Base-by-base conservation (phyloP, 1,140 invertebrate species). In the Drosophila tani region DNA sequence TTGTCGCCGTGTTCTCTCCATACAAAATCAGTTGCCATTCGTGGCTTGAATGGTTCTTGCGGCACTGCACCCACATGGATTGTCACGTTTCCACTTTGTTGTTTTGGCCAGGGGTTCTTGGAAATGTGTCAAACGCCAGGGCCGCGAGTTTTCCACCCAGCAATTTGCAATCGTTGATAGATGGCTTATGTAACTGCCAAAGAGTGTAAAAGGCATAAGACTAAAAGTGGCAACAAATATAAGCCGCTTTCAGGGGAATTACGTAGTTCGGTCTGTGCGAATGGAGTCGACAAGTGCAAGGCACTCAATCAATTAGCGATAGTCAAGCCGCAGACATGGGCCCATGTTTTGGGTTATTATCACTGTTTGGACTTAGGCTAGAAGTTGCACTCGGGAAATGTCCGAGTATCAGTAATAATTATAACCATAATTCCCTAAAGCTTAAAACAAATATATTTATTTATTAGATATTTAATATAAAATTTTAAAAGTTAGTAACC, bases 241-340 rank as follows among this genome's bases (percentile, higher is more conserved):
- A 45, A 60, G 38, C 32, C 68, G 35, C 46, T 17, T 17, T 51
- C 8, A 29, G 55, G 67, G 58, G 46, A 79, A 62, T 77, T 78
- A 76, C 74, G 46, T 75, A 51, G 53, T 46, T 49, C n/a, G 19
- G 75, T 73, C 64, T 58, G 53, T 43, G 15, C 47, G 21, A 32
- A 40, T 49, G 24, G 19, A 74, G 68, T 47, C 49, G 47, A 70
- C 73, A 76, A 82, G 74, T 78, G 75, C 68, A 65, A 78, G 79
- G 62, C 80, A 82, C 69, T 82, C 75, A 82, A 82, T 82, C 79
- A 82, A 78, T 82, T 82, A 73, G 68, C 78, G 59, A 62, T 78
- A 65, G 47, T 69, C 40, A 17, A 45, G 41, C 43, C 45, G 19
- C 24, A 66, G 17, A 65, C 29, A 43, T 68, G 59, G 46, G 40